Evolutionary conservation across 2,113 vertebrate genomes (phyloP).

Genomic region (Carassius carassius): DNA sequence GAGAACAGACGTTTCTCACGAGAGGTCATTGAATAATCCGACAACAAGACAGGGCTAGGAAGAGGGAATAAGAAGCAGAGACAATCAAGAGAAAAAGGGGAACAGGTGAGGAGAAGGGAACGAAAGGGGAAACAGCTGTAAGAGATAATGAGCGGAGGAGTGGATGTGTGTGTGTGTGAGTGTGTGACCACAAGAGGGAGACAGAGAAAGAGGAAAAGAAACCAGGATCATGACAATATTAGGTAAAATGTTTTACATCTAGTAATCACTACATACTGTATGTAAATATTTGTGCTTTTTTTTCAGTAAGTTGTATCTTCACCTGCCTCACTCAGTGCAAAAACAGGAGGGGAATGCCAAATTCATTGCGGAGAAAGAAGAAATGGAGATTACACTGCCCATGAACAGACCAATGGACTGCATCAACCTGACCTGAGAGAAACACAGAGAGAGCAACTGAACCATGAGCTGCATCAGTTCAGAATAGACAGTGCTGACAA

Average conservation of each 20-base stretch:
- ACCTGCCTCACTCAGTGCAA: conserved; percentile 84
- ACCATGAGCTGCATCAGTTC: background rate
- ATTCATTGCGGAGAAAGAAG: conserved; percentile 79
- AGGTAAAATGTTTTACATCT: background rate
- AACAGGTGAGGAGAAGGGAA: too few species aligned
- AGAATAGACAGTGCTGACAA: background rate
- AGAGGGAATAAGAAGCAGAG: too few species aligned
- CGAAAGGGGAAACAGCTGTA: too few species aligned
- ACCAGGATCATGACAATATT: too few species aligned
- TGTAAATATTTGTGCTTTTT: conserved; percentile 13
- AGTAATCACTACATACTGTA: background rate
- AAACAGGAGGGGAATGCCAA: conserved; percentile 78
- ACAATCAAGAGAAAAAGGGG: too few species aligned
- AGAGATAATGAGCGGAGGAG: too few species aligned
- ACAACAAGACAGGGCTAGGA: too few species aligned
- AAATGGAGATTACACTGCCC: conserved; percentile 84
- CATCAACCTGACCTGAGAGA: conserved; percentile 75
- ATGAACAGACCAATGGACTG: conserved; percentile 80
- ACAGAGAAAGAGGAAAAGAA: too few species aligned
- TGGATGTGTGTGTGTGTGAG: too few species aligned
- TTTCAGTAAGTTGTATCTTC: conserved; percentile 86
- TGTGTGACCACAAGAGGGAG: too few species aligned
- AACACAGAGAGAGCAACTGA: background rate
- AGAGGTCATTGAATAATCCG: too few species aligned
- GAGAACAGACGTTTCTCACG: too few species aligned